These are phyloP conservation scores for Parthenolecanium corni DNA, from an alignment of 2,888 invertebrate species.

Conservation along the genomic window DNA sequence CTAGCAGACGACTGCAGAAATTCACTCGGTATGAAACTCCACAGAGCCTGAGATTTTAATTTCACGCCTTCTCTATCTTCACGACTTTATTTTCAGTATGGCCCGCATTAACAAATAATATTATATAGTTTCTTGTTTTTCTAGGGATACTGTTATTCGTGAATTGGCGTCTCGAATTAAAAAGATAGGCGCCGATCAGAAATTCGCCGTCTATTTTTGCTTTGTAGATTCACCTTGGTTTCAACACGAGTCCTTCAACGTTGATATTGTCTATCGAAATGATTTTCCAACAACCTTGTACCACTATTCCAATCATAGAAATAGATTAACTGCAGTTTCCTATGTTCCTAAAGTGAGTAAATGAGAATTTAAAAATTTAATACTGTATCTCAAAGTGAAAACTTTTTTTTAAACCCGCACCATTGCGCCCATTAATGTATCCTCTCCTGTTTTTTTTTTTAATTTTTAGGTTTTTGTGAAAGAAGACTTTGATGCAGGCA, in stretches of 20 bases:
- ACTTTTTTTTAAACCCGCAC: constrained; percentile 11
- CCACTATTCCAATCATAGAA: background rate
- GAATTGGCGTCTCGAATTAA: background rate
- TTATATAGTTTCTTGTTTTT: too few species aligned
- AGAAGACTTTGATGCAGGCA: background rate
- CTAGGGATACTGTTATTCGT: too few species aligned
- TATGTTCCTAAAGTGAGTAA: constrained; percentile 53
- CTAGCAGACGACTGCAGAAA: background rate
- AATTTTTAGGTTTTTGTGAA: background rate
- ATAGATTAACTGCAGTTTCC: constrained; percentile 40
- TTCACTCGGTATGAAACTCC: background rate
- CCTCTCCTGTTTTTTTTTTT: background rate
- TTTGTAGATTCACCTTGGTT: background rate
- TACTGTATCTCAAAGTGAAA: background rate
- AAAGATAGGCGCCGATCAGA: background rate
- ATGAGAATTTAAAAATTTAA: background rate
- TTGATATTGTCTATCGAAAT: background rate
- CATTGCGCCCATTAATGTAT: too few species aligned
- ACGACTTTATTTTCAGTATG: too few species aligned
- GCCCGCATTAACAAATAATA: too few species aligned
- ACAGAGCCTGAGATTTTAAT: too few species aligned
- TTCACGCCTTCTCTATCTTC: too few species aligned
- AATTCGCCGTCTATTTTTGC: background rate
- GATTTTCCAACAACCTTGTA: background rate
- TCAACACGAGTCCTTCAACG: background rate